Base-by-base conservation (phyloP, 2,113 vertebrate genomes). In the Clarias gariepinus region DNA sequence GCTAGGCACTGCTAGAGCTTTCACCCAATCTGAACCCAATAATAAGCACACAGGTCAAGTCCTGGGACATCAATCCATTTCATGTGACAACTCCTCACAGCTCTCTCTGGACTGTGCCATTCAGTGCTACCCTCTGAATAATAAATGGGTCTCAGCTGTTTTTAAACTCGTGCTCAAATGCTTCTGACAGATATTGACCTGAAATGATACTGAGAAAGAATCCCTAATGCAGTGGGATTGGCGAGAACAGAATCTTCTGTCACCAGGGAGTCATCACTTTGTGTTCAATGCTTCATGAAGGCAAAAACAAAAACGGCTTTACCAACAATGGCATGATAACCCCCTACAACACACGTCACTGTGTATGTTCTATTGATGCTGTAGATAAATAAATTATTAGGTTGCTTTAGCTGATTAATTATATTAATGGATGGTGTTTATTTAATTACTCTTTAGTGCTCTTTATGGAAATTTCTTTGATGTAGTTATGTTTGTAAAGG, bases 161-260 rank as follows among this genome's bases (percentile, higher is more conserved):
- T 85, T 88, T 77, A 84, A 90, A 88, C 84, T 84, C 69, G 21
- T 82, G 84, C 86, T 89, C 84, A 90, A 90, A 89, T 82, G 86
- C 73, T 85, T 88, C 82, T 89, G 90, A 90, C 90, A 90, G 87
- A 86, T 90, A 90, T 90, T 89, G 90, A 89, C 86, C 88, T 74
- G 71, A 23, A 90, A 85, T 86, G 89, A 89, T 89, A 87, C 88
- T 85, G 63, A 78, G 73, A 83, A 82, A 85, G 90, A 90, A 90
- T 89, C 64, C 64, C 55, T 89, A 82, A 86, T 74, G 77, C 82
- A 82, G 74, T 15, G n/a, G 84, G 84, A 88, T 86, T 86, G 85
- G 86, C 82, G 84, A 78, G 68, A 76, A 77, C 68, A 61, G 15
- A 85, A 47, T 77, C 81, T 57, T 88, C 86, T 80, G 79, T 88